Base-by-base conservation (phyloP, 2,888 invertebrate species). In the Helleia helle region DNA sequence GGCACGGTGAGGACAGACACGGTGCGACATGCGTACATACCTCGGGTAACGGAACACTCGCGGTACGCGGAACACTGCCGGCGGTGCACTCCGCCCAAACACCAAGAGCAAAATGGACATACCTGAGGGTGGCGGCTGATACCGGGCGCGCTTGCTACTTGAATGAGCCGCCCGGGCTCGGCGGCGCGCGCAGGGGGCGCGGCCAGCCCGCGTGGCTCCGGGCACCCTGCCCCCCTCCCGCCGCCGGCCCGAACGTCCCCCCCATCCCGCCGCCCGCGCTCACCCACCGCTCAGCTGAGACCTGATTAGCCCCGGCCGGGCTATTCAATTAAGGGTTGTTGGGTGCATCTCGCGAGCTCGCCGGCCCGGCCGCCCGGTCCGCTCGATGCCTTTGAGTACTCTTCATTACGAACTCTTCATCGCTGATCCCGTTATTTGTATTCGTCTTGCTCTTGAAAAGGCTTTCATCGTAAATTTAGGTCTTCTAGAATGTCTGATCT, bases 151-250 rank as follows among this genome's bases (percentile, higher is more conserved):
- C 75, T 77, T 70, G 77, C 75, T 72, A 83, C 83, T 80, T 81
- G 83, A 84, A 79, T 85, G 84, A 81, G 81, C 70, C 60, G 60
- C 62, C 85, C 86, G 77, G 69, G 65, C 66, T 69, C 54, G n/a
- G 75, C 86, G 87, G 86, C 87, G 86, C 87, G 87, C 85, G 84
- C 81, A 80, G 77, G 86, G 85, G 84, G 89, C 88, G 88, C 88
- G 88, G 77, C 81, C 65, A 81, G 81, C 75, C 83, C 73, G 81
- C 83, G 81, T 80, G 81, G 80, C 81, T 86, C 85, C 85, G 63
- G 75, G 64, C 66, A 69, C 64, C 68, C 69, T 64, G 70, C 51
- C 65, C 57, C 55, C 51, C 62, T 64, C 65, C 65, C 51, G 59
- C 59, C 55, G 60, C 59, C 56, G 54, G 52, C 66, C 56, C 55